Evolutionary conservation across 2,888 invertebrate species (phyloP), one percentile per base, ranked within the genome.

Genomic region (Pristionchus japonicus): DNA sequence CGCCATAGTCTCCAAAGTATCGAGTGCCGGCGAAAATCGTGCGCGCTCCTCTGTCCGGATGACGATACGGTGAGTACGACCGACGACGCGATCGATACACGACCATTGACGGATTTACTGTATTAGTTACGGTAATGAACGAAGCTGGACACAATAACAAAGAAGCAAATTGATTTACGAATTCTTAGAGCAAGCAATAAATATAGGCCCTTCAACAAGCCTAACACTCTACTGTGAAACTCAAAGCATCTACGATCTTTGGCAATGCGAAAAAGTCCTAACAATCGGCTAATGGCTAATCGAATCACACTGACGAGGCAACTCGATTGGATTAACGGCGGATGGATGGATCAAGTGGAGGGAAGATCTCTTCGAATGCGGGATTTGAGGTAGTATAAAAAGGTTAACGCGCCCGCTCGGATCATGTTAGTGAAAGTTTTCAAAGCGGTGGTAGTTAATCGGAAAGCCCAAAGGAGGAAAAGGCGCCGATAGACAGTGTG

Each of bases 401-500:
- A 34, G 34, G 67, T 57, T 57, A 57, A n/a, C 23, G 43, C 11
- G 34, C 37, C n/a, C 6, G n/a, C n/a, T n/a, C 37, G 23, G 37
- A 70, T 34, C 70, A 57, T 40, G 43, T 77, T 47, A 47, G 77
- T 43, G 77, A 77, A 77, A 77, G 77, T 77, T 77, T 77, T 77
- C 77, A 4, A 23, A 27, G 17, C 70, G 20, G 13, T 47, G 77
- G 77, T 47, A n/a, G 77, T 47, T 43, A 77, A 77, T 77, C 77
- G 77, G 43, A 70, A 37, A 23, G 37, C 9, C 20, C 31, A 34
- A 70, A 70, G 70, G n/a, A n/a, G 37, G 70, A 34, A 37, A 70
- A 15, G 64, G 70, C 37, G 11, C 37, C 37, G 37, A 23, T 37
- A 34, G 31, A 37, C n/a, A 43, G 43, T 9, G 43, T 9, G 11